Evolutionary conservation across 2,113 vertebrate species (phyloP), one percentile per base, ranked within the genome.

Genomic region (Leucosticte australis): DNA sequence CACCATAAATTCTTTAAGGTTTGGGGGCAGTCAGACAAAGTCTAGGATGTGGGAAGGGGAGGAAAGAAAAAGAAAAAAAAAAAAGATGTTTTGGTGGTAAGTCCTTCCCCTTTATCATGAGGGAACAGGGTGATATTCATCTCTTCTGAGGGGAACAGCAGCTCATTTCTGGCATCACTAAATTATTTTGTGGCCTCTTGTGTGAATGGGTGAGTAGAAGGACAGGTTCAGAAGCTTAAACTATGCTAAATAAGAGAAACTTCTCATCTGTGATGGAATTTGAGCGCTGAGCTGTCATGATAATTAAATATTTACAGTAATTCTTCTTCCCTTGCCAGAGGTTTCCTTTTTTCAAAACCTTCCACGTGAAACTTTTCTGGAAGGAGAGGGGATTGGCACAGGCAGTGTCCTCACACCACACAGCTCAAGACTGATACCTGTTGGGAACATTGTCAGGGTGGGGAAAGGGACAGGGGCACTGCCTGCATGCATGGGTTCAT

Each of bases 281-380:
- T 94, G 81, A 92, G 73, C 59, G 57, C 53, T 62, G 26, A 93
- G 78, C 78, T 94, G 89, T 78, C 89, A 94, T 91, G 50, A 63
- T 92, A 95, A 96, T 92, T 96, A 82, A 95, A 92, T 90, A 87
- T 89, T 79, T 67, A 83, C 53, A 82, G 47, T 80, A 94, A 76
- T 81, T 93, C 44, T 78, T 95, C 69, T 93, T 78, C 76, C 31
- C 39, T 62, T 13, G 0, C 60, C 41, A 68, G 50, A 76, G 33
- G 56, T 79, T 81, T 89, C 91, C 64, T 84, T 86, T 62, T 62
- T 89, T 90, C 59, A 79, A 85, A 96, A 85, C 64, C 42, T 93
- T 69, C 33, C 3, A 2, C 6, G 3, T 31, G 13, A 84, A 92
- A 87, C 60, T 50, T 30, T 30, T 64, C 55, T 70, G 46, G 65